phyloP scores from a whole-genome alignment of 1,140 invertebrate species.

The Mamestra configurata region DNA sequence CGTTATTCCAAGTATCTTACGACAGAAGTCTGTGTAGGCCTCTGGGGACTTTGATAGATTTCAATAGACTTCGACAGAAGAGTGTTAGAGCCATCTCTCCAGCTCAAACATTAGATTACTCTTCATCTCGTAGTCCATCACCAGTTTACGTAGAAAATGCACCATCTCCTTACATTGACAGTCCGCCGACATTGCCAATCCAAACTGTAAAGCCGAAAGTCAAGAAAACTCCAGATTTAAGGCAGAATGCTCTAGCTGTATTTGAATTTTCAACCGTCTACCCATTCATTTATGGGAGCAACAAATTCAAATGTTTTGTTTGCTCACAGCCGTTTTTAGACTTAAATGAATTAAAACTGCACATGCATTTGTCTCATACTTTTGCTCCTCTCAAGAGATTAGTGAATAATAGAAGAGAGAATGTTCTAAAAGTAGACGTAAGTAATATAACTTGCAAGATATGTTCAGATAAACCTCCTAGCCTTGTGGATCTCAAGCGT shows the following conservation, averaged over 20 bases:
- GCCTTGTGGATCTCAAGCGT: conserved; percentile 69
- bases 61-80: conserved; percentile 66
- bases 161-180: conserved; percentile 53
- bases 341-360: conserved; percentile 67
- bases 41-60: conserved; percentile 75
- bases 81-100: background rate
- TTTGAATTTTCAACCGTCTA: conserved; percentile 81
- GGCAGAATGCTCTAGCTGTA: conserved; percentile 77
- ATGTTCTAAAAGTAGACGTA: conserved; percentile 80
- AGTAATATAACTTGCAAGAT: conserved; percentile 75
- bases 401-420: conserved; percentile 78
- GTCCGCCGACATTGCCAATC: conserved; percentile 1
- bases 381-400: conserved; percentile 75
- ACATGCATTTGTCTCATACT: conserved; percentile 74
- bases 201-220: conserved; percentile 46
- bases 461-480: conserved; percentile 64
- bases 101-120: conserved; percentile 49
- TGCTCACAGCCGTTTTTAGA: conserved; percentile 79
- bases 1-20: conserved; percentile 83
- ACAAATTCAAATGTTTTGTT: conserved; percentile 83
- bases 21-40: conserved; percentile 81
- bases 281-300: conserved; percentile 80
- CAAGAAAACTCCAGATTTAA: conserved; percentile 66
- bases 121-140: conserved; percentile 72
- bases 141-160: conserved; percentile 57